phyloP scores from a whole-genome alignment of 1,140 invertebrate genomes.

The Drosophila novamexicana region DNA sequence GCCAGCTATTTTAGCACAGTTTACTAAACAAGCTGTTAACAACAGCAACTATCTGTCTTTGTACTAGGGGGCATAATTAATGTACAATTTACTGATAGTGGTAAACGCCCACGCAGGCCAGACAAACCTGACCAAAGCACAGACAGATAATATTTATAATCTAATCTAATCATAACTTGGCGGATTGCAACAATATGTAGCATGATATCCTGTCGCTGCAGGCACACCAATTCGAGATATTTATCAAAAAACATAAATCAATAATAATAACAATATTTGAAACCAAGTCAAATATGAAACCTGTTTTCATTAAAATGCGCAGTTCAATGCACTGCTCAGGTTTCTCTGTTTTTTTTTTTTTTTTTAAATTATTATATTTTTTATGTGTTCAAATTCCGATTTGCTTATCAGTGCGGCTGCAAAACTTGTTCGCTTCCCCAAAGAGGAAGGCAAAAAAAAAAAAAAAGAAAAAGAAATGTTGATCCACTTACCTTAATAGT shows the following conservation, averaged over 20 bases:
- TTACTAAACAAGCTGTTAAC: slow-evolving; percentile 44
- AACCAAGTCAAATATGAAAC: slow-evolving; percentile 43
- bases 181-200: background rate
- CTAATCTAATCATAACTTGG: background rate
- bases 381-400: slow-evolving; percentile 11
- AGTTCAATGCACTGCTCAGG: slow-evolving; percentile 44
- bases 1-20: background rate
- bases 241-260: background rate
- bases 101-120: background rate
- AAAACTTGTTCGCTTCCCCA: slow-evolving; percentile 37
- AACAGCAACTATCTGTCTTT: slow-evolving; percentile 21
- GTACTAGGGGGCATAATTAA: slow-evolving; percentile 23
- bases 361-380: background rate
- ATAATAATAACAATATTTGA: slow-evolving; percentile 44
- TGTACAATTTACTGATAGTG: slow-evolving; percentile 27
- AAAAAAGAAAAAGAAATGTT: slow-evolving; percentile 15
- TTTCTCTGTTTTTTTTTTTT: background rate
- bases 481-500: slow-evolving; percentile 89
- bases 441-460: slow-evolving; percentile 12
- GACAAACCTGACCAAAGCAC: background rate
- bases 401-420: slow-evolving; percentile 38
- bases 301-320: slow-evolving; percentile 45
- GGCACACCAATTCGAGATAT: slow-evolving; percentile 29
- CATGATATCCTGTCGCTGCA: background rate
- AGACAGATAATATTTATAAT: slow-evolving; percentile 4